These are phyloP conservation scores for Galerucella pusilla DNA, from an alignment of 2,888 invertebrate genomes.

Conservation along the genomic window DNA sequence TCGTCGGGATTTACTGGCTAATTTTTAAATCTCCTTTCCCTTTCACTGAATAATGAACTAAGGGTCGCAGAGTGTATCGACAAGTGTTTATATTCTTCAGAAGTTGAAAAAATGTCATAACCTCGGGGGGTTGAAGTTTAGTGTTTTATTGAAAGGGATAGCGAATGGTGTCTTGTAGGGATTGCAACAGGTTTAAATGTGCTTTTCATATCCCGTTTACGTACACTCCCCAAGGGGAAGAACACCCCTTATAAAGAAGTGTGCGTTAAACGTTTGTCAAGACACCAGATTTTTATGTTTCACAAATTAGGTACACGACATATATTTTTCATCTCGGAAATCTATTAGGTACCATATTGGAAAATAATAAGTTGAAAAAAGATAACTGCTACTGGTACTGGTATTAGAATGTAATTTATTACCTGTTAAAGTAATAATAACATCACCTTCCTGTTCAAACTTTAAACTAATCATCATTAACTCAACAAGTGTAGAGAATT, in stretches of 20 bases:
- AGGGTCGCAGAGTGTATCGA: slow-evolving; percentile 43
- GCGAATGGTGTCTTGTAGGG: slow-evolving; percentile 50
- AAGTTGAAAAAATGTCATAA: slow-evolving; percentile 56
- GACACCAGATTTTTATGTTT: slow-evolving; percentile 46
- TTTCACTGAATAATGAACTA: slow-evolving; percentile 43
- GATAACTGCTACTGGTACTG: slow-evolving; percentile 30
- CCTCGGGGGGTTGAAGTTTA: slow-evolving; percentile 53
- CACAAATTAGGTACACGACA: slow-evolving; percentile 36
- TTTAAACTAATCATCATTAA: slow-evolving; percentile 43
- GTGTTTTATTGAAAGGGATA: slow-evolving; percentile 56
- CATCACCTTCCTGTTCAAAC: slow-evolving; percentile 47
- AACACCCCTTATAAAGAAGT: slow-evolving; percentile 45
- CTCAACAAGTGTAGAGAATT: slow-evolving; percentile 44
- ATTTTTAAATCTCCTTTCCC: slow-evolving; percentile 52
- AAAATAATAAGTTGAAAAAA: neutral
- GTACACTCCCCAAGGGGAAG: slow-evolving; percentile 52
- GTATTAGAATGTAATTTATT: slow-evolving; percentile 42
- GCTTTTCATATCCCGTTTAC: slow-evolving; percentile 60
- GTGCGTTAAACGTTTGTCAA: slow-evolving; percentile 43
- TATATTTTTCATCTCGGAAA: slow-evolving; percentile 5
- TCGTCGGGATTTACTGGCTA: slow-evolving; percentile 44
- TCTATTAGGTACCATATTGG: too few species aligned
- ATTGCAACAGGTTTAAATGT: slow-evolving; percentile 63
- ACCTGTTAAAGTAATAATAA: slow-evolving; percentile 48
- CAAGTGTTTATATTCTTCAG: slow-evolving; percentile 54